A percentile compares a stretch with the other conserved stretches of the same genome.
These are phyloP conservation scores for Garrulus glandarius DNA, from an alignment of 2,797 vertebrate genomes.

Conservation along the genomic window DNA sequence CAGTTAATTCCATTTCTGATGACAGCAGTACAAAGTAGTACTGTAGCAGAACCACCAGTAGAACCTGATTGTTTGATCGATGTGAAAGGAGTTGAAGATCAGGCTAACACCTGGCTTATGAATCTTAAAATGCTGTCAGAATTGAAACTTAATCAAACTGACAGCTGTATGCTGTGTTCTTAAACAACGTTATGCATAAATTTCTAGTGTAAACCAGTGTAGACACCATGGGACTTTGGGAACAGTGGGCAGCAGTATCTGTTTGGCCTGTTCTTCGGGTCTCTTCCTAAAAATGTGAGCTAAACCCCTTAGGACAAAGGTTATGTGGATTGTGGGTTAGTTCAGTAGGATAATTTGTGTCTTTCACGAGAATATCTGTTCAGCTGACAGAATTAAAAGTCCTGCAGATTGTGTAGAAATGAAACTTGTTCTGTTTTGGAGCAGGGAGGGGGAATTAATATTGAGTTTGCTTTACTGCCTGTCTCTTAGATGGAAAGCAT, in stretches of 20 bases:
- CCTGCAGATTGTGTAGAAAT: neutral
- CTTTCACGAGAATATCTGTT: neutral
- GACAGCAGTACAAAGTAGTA: neutral
- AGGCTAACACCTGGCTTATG: neutral
- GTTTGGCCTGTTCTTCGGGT: neutral
- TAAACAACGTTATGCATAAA: neutral
- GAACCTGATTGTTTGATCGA: neutral
- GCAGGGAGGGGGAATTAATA: neutral
- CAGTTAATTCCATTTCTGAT: neutral
- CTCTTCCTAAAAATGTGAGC: neutral
- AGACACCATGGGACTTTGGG: neutral
- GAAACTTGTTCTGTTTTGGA: neutral
- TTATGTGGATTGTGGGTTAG: neutral
- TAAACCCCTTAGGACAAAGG: neutral
- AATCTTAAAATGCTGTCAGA: neutral
- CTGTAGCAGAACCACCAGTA: neutral
- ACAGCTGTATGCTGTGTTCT: neutral
- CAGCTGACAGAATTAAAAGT: neutral
- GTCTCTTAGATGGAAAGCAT: neutral
- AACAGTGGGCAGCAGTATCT: neutral
- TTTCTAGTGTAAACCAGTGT: neutral
- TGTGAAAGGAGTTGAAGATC: neutral
- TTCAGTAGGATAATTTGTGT: neutral
- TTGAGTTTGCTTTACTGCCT: neutral
- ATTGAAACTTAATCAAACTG: neutral